Evolutionary conservation across 2,113 vertebrate species (phyloP).

Genomic region (Notarius lentiginosus): DNA sequence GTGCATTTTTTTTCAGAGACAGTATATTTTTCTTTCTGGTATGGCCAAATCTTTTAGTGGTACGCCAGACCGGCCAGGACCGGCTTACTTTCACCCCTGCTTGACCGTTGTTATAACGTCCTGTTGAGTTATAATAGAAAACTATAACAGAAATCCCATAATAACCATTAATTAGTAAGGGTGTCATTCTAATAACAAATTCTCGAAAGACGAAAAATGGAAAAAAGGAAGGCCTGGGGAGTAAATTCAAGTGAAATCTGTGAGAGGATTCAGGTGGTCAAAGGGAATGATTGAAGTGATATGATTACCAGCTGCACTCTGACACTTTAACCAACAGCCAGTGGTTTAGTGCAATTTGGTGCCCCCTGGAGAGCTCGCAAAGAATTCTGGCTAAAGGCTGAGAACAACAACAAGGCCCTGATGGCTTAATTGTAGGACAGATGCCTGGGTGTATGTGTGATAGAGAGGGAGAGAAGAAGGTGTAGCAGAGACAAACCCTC

Average conservation of each 20-base stretch:
- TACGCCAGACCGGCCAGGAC: too few relatives aligned
- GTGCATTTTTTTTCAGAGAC: too few relatives aligned
- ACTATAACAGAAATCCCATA: background rate
- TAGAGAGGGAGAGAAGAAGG: background rate
- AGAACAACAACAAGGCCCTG: constrained; percentile 35
- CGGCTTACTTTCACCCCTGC: too few relatives aligned
- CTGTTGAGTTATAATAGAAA: background rate
- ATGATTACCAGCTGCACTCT: constrained; percentile 33
- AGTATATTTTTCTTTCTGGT: too few relatives aligned
- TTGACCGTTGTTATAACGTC: too few relatives aligned
- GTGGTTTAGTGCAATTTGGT: constrained; percentile 8
- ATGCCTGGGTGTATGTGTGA: constrained; percentile 16
- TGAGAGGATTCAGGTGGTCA: constrained; percentile 22
- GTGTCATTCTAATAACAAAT: constrained; percentile 1
- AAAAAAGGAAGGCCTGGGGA: background rate
- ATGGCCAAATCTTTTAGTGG: too few relatives aligned
- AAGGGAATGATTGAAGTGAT: constrained; percentile 39
- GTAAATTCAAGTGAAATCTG: constrained; percentile 2
- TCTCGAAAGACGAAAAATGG: background rate
- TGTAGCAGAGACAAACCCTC: constrained; percentile 22
- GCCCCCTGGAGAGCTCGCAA: constrained; percentile 24
- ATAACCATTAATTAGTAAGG: background rate
- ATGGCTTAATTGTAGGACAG: constrained; percentile 55
- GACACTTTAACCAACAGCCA: constrained; percentile 12
- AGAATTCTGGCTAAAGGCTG: constrained; percentile 52